Evolutionary conservation across 30 jellyfish, hydroid and myxozoan genomes (phyloP), one percentile per base, ranked within the genome.

Genomic region (Rhopilema esculentum): DNA sequence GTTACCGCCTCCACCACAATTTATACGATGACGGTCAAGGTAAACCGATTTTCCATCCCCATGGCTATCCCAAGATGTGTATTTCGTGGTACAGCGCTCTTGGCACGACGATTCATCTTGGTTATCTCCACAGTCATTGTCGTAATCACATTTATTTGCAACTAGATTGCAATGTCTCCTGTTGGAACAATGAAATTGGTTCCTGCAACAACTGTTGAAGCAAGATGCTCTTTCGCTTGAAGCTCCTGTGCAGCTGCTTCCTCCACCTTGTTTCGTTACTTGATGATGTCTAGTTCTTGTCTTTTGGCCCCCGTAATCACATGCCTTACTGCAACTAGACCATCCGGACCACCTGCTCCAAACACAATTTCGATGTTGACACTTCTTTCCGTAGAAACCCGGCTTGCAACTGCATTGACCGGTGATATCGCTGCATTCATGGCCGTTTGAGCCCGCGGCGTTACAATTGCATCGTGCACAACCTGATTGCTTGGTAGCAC

Each of bases 111-210:
- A 25, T 64, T 85, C 94, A 24, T 85, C 94, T 15, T 52, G 85
- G 28, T 74, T 57, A 33, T 85, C 94, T 2, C 94, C 89, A 74
- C 94, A 85, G 83, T 85, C 89, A 64, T 85, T 85, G 67, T 73
- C 81, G 25, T 67, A 85, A 32, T 85, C 83, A 30, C 94, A 85
- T 29, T 21, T 48, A 23, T 26, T n/a, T 1, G 50, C 8, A 20
- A 4, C 16, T 29, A 16, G 88, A 27, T 72, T 73, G 76, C 94
- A 85, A 16, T 67, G 52, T 48, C 84, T 31, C 23, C 74, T 81
- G 66, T 49, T 66, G 1, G 91, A 33, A 70, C 91, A 81, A 67
- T 81, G 74, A 49, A 81, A 81, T 71, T 65, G 72, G 32, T 64
- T 61, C 40, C 63, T 57, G 69, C 88, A 78, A 64, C 88, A 78